These are phyloP conservation scores for Eulemur rufifrons DNA, from an alignment of 2,113 vertebrate genomes.

Conservation along the genomic window DNA sequence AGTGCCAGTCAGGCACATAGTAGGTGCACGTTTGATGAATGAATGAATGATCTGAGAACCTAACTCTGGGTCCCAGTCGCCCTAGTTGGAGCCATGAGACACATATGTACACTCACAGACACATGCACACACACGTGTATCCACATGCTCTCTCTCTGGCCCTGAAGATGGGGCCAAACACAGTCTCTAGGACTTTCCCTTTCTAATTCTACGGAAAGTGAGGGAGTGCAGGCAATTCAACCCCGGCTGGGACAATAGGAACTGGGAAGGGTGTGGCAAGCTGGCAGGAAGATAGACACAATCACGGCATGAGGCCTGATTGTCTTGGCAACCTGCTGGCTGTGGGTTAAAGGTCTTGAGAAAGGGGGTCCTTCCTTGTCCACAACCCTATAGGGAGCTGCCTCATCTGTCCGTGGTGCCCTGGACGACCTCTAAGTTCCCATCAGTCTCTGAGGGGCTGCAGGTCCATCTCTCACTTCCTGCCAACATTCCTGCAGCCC, in stretches of 20 bases:
- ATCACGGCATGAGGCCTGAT: too few relatives aligned
- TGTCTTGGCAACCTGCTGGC: neutral
- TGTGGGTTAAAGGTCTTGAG: neutral
- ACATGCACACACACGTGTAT: neutral
- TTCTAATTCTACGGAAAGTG: neutral
- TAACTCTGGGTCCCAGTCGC: neutral
- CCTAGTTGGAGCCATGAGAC: too few relatives aligned
- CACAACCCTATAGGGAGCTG: neutral
- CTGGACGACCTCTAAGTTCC: neutral
- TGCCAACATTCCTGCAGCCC: neutral
- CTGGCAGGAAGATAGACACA: neutral
- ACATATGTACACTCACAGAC: neutral
- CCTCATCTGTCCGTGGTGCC: neutral
- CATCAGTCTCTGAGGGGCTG: neutral
- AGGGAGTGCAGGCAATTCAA: neutral
- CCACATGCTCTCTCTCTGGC: neutral
- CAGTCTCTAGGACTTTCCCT: neutral
- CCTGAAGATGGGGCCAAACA: neutral
- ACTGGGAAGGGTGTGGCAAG: neutral
- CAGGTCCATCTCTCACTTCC: neutral
- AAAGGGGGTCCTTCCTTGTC: neutral
- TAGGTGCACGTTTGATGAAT: neutral
- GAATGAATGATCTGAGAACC: neutral
- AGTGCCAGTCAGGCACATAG: accelerated
- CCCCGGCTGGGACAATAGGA: neutral